Evolutionary conservation across 2,113 vertebrate genomes (phyloP), one percentile per base, ranked within the genome.

Genomic region (Elachura formosa): DNA sequence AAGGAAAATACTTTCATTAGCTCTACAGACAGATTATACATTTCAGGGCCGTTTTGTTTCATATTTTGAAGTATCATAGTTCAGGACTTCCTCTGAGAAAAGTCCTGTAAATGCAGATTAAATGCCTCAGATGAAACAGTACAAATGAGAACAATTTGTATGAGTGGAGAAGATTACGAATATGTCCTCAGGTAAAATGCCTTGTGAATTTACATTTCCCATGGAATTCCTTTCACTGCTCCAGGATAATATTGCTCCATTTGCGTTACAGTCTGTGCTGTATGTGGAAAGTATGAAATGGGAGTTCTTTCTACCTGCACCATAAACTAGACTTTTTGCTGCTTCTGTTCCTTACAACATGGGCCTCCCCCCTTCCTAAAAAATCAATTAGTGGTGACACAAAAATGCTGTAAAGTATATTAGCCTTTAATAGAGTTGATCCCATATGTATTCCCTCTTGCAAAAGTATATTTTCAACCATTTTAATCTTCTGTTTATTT

Each of bases 101-200:
- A 41, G 11, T 33, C 11, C 21, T 76, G 83, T 49, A 76, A 94
- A 83, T 90, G 36, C 18, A 77, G 62, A 94, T 93, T 45, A 84
- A 72, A 82, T 72, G 46, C 33, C 33, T 90, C 23, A 38, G 67
- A 85, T 83, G 59, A 83, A 90, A 84, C 61, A 56, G 41, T 68
- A 80, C 40, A 77, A 85, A 89, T 40, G n/a, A 87, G 75, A 87
- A 62, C 45, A 74, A 48, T 92, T 95, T 76, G 54, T 91, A 75
- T 85, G 49, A 72, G 63, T 36, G 23, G 52, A 93, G 62, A 63
- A 79, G 79, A 92, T 85, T 77, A 64, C 5, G 19, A 83, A 21
- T 69, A 85, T 36, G 0, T 55, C 89, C 56, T 89, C 76, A 96
- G 91, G 85, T 96, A 90, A 95, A 95, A 96, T 78, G 67, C 67